Base-by-base conservation (phyloP, 2,113 vertebrate genomes). In the Pachypanchax playfairii region DNA sequence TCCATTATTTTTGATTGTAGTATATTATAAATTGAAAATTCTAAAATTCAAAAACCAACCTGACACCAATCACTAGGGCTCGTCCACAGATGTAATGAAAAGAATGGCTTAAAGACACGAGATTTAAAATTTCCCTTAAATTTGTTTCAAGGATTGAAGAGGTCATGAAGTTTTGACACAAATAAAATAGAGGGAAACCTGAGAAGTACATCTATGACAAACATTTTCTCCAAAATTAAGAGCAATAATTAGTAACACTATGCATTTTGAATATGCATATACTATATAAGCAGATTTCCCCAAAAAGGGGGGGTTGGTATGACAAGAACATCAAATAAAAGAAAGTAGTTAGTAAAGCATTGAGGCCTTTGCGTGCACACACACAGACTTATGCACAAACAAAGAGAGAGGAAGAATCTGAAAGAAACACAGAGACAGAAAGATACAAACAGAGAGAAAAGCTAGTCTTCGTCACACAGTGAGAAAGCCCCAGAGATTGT, bases 401-500 rank as follows among this genome's bases (percentile, higher is more conserved):
- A 66, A n/a, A 70, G 7, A 69, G 55, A 17, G 56, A 72, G 50
- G 55, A 36, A 38, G 43, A 52, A 48, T 60, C 41, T 67, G 73
- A 81, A 65, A 58, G 38, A 78, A 75, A 76, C 47, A 76, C 25
- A 78, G 70, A 62, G 76, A 77, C 65, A 70, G 61, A 85, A 51
- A 69, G 60, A 86, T 72, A 84, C 83, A 78, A 80, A 82, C 38
- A 61, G 76, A 75, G 63, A 74, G 77, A 85, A 83, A 57, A 84
- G 75, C 72, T 67, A 69, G 74, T 77, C 75, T 67, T 85, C 70
- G 75, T 87, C 84, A 79, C 69, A 86, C 72, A 55, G 68, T 15
- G 28, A 78, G 80, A 85, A 88, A 88, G 73, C 85, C 87, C 81
- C 65, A 62, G 87, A 89, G 87, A 91, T 80, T 76, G 75, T 71